These are phyloP conservation scores for Porites divaricata DNA, from an alignment of 92 coral and sea anemone species.

Conservation along the genomic window DNA sequence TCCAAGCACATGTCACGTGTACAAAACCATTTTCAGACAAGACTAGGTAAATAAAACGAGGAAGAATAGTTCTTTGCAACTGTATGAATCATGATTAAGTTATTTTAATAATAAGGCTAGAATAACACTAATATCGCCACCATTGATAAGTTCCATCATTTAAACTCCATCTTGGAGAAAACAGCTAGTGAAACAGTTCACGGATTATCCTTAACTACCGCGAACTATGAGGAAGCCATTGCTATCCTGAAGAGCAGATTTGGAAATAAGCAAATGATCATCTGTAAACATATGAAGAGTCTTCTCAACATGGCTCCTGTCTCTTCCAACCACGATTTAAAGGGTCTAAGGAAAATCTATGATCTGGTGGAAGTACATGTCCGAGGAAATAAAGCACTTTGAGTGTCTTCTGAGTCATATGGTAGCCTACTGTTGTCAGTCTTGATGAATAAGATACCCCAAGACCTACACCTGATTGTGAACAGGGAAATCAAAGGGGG, in stretches of 20 bases:
- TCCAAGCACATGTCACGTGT: no score
- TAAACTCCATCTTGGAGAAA: conserved; percentile 53
- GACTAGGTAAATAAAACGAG: no score
- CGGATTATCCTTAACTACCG: conserved; percentile 55
- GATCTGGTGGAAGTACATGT: conserved; percentile 15
- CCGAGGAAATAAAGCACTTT: conserved; percentile 2
- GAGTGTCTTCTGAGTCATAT: background rate
- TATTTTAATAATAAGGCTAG: no score
- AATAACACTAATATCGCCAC: conserved; percentile 46
- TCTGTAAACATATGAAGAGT: conserved; percentile 62
- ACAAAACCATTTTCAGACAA: no score
- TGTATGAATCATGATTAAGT: no score
- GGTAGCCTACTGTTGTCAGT: conserved; percentile 44
- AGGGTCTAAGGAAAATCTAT: conserved; percentile 42
- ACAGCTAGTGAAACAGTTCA: conserved; percentile 54
- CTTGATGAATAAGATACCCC: conserved; percentile 55
- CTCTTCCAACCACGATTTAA: conserved; percentile 24
- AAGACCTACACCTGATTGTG: conserved; percentile 38
- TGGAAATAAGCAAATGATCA: conserved; percentile 61
- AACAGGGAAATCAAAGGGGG: conserved; percentile 41
- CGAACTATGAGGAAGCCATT: conserved; percentile 66
- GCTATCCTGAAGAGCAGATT: conserved; percentile 50
- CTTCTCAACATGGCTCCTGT: conserved; percentile 52
- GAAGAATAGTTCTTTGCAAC: no score
- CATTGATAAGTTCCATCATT: conserved; percentile 65